Evolutionary conservation across 2,113 vertebrate species (phyloP).

Genomic region (Argyrosomus japonicus): DNA sequence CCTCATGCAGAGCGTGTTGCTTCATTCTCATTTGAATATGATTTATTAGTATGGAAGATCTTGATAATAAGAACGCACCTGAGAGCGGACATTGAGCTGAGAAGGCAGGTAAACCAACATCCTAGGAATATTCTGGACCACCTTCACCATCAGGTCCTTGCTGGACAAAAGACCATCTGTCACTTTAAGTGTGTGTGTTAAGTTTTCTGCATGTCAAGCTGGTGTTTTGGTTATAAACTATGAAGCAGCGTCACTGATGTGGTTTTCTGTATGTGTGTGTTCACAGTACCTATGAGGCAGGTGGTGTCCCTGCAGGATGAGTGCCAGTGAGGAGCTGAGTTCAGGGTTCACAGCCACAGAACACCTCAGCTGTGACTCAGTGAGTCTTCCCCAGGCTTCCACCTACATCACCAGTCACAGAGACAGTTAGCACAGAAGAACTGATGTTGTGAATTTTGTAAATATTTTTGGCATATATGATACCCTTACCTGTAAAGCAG

Average conservation of each 20-base stretch:
- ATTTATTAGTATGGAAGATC: not conserved
- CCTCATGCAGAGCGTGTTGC: not conserved
- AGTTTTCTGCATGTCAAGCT: not conserved
- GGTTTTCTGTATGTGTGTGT: conserved; percentile 6
- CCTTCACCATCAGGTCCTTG: conserved; percentile 84
- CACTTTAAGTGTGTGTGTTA: not conserved
- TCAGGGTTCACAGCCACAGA: conserved; percentile 83
- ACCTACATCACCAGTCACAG: conserved; percentile 58
- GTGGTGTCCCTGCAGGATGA: conserved; percentile 82
- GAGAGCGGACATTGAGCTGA: conserved; percentile 78
- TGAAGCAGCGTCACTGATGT: not conserved
- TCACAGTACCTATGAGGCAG: conserved; percentile 80
- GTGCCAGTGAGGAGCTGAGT: conserved; percentile 76
- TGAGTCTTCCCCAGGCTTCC: conserved; percentile 80
- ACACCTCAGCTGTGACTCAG: conserved; percentile 81
- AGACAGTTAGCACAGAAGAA: conserved; percentile 5
- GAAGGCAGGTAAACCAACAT: conserved; percentile 77
- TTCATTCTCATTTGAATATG: not conserved
- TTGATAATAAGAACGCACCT: conserved; percentile 68
- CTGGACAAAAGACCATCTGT: conserved; percentile 74
- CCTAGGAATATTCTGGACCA: conserved; percentile 82
- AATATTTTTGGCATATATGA: not conserved
- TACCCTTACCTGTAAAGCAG: conserved; percentile 73
- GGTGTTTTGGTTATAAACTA: not conserved
- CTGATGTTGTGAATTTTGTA: not conserved